These are phyloP conservation scores for Threskiornis aethiopicus DNA, from an alignment of 2,797 vertebrate genomes.

Conservation along the genomic window DNA sequence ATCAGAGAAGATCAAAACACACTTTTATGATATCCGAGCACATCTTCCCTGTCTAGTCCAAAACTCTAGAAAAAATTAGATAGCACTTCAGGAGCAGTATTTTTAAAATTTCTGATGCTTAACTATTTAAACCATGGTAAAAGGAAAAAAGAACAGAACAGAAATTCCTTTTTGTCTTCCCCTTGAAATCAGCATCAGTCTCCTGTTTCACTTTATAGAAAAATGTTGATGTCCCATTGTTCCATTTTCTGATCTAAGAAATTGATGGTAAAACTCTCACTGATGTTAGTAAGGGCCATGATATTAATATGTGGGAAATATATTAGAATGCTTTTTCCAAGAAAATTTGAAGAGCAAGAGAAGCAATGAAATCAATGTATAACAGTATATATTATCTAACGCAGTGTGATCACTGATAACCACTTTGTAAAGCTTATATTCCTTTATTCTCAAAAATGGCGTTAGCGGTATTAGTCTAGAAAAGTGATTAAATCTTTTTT, in stretches of 20 bases:
- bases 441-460: conserved; percentile 10
- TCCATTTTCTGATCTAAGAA: not conserved
- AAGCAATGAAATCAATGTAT: not conserved
- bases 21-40: not conserved
- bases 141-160: not conserved
- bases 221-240: not conserved
- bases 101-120: not conserved
- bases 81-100: not conserved
- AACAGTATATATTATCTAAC: not conserved
- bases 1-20: not conserved
- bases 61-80: not conserved
- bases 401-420: conserved; percentile 13
- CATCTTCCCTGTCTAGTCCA: not conserved
- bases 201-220: not conserved
- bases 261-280: not conserved
- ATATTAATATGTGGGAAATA: not conserved
- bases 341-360: not conserved
- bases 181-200: not conserved
- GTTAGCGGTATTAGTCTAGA: not conserved
- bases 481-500: conserved; percentile 23
- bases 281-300: not conserved
- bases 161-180: not conserved
- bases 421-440: conserved; percentile 13
- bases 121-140: not conserved
- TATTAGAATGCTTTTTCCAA: not conserved